phyloP scores from a whole-genome alignment of 2,888 invertebrate genomes.

The Drosophila crucigera region DNA sequence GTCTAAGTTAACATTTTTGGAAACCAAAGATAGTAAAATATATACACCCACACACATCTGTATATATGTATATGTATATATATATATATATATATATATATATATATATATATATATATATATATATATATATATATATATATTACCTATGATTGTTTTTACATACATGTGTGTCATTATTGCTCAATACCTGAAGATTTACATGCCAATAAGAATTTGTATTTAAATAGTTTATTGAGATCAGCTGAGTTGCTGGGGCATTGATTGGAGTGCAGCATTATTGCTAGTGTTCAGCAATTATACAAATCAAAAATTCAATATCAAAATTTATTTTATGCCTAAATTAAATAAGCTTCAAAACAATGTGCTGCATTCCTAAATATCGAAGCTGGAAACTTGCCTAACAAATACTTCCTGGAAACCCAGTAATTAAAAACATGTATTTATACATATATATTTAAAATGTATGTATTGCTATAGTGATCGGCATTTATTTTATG shows the following conservation, averaged over 20 bases:
- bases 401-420: not conserved
- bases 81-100: slow-evolving; percentile 7
- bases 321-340: slow-evolving; percentile 9
- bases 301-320: slow-evolving; percentile 18
- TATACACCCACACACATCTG: not conserved
- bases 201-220: slow-evolving; percentile 35
- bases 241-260: slow-evolving; percentile 17
- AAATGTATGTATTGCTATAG: slow-evolving; percentile 33
- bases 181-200: slow-evolving; percentile 55
- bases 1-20: slow-evolving; percentile 86
- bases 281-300: not conserved
- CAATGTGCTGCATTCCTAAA: not conserved
- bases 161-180: slow-evolving; percentile 19
- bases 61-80: not conserved
- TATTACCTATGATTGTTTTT: slow-evolving; percentile 19
- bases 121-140: not conserved
- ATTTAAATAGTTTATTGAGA: slow-evolving; percentile 9
- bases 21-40: slow-evolving; percentile 20
- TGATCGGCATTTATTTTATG: slow-evolving; percentile 45
- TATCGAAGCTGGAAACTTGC: not conserved
- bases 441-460: slow-evolving; percentile 22
- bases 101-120: no score
- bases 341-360: slow-evolving; percentile 6
- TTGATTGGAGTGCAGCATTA: slow-evolving; percentile 11
- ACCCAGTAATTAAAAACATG: slow-evolving; percentile 21